Base-by-base conservation (phyloP, 2,888 invertebrate genomes). In the Phytoseiulus persimilis region DNA sequence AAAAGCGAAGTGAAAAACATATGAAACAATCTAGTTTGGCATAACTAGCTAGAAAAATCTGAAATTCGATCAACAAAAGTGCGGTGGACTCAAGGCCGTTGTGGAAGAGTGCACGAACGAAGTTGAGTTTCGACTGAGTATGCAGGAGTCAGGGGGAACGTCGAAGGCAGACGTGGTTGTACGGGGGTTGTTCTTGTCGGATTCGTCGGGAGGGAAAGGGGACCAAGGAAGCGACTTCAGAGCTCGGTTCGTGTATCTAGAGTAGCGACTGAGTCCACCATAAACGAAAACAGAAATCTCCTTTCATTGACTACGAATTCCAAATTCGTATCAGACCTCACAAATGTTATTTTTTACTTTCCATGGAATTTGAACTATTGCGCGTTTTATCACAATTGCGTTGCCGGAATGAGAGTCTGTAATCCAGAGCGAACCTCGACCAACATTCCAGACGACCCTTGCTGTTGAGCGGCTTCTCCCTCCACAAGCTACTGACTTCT, bases 321-420 rank as follows among this genome's bases (percentile, higher is more conserved):
- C 14, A 39, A 3, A 39, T 39, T 39, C 39, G 39, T 39, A 65
- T 65, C 65, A 23, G 28, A 14, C 23, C 9, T 65, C 18, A 65
- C 65, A 28, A 14, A 18, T 28, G 65, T 65, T 14, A 23, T 1
- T 18, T 28, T 28, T 65, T 2, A 14, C 23, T 65, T 65, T 23
- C 28, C 65, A 65, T 23, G 65, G 18, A 65, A 65, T 65, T 65
- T 28, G 65, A 65, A 65, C 65, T 65, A 65, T 65, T 65, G 65
- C 65, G 65, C 65, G 65, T 65, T 65, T 65, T 65, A 65, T 65
- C 65, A 65, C 65, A 65, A 65, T 65, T 65, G 65, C 65, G 65
- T 65, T 14, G 18, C 65, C 65, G 65, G 65, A 65, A 65, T 28
- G 65, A 65, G 65, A 65, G 23, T 65, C 65, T 18, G 65, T 65